phyloP scores from a whole-genome alignment of 2,113 vertebrate species.

The Heloderma charlesbogerti region DNA sequence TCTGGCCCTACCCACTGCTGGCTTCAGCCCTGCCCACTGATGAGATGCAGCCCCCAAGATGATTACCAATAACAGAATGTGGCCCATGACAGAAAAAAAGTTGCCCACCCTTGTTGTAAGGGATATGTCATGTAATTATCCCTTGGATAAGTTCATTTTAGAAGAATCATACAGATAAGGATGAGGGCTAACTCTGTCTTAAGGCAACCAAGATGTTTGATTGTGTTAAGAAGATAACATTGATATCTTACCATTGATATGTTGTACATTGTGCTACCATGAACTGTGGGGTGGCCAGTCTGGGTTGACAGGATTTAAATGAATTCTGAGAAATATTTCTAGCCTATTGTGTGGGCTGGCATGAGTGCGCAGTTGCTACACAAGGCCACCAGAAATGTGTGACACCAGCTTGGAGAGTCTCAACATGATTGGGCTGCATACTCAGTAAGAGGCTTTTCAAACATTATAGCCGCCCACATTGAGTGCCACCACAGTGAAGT shows the following conservation, averaged over 20 bases:
- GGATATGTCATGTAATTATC: background rate
- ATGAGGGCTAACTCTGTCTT: background rate
- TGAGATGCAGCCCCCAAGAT: too few relatives aligned
- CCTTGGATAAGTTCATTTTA: background rate
- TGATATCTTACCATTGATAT: background rate
- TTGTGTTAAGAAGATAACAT: background rate
- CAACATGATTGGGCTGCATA: background rate
- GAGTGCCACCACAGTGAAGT: background rate
- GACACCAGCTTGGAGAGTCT: background rate
- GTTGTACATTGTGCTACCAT: background rate
- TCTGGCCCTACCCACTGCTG: too few relatives aligned
- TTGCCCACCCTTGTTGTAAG: background rate
- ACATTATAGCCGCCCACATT: too few relatives aligned
- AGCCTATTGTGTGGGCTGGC: background rate
- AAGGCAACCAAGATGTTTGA: background rate
- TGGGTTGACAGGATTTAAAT: background rate
- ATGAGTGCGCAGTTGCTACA: background rate
- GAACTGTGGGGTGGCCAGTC: background rate
- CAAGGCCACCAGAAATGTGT: background rate
- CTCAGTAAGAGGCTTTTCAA: background rate
- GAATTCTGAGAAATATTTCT: background rate
- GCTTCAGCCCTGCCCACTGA: too few relatives aligned
- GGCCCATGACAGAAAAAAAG: too few relatives aligned
- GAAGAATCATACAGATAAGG: background rate
- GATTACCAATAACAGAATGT: too few relatives aligned